Conservation (phyloP, 2,888 invertebrate genomes). For the Leptarthrus brevirostris region DNA sequence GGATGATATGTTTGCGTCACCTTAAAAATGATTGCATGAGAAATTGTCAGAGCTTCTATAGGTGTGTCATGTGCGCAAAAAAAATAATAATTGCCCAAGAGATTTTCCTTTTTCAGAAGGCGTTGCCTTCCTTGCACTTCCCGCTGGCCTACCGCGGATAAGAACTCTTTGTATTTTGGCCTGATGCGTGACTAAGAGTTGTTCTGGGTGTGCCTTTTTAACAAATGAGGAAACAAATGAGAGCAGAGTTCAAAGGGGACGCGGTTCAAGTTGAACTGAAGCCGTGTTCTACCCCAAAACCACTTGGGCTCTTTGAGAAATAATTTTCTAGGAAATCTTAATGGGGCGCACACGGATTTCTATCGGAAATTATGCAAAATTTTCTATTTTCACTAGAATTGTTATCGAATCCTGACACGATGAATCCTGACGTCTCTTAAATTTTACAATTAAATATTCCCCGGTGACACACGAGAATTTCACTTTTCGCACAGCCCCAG, state of each 20-base stretch:
- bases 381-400: no score
- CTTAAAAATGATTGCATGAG: constrained; percentile 37
- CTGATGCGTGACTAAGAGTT: constrained; percentile 43
- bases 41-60: neutral
- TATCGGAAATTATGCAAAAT: no score
- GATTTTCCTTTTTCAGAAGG: neutral
- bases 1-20: constrained; percentile 18
- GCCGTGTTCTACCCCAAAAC: neutral
- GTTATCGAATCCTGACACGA: no score
- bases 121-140: neutral
- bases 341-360: no score
- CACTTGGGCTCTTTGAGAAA: neutral
- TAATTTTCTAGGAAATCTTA: no score
- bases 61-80: constrained; percentile 22
- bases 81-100: constrained; percentile 2
- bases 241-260: neutral
- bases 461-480: neutral
- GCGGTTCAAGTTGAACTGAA: constrained; percentile 13
- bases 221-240: constrained; percentile 19
- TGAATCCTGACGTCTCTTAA: neutral
- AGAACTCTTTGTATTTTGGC: constrained; percentile 15
- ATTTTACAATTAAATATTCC: neutral
- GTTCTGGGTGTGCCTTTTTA: constrained; percentile 20
- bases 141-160: neutral
- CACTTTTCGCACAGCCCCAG: neutral